Conservation (phyloP, 2,888 invertebrate genomes). For the Pyrgus malvae region DNA sequence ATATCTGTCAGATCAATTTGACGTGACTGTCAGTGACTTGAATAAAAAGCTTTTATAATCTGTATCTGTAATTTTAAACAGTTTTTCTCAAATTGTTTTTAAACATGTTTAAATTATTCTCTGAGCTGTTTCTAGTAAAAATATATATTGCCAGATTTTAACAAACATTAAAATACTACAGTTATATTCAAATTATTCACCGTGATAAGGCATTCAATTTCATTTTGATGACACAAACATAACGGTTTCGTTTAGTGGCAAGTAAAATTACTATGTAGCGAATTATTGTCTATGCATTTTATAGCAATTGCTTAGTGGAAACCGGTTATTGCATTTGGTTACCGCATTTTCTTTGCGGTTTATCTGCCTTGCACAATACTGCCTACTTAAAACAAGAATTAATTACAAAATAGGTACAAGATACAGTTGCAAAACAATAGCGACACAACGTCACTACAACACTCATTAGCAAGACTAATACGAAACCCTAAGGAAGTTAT, state of each 20-base stretch:
- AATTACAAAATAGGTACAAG: slow-evolving; percentile 11
- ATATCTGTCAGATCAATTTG: too few relatives aligned
- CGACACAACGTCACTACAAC: slow-evolving; percentile 16
- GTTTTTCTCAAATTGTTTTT: too few relatives aligned
- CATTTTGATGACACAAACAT: slow-evolving; percentile 1
- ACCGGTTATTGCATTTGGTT: slow-evolving; percentile 29
- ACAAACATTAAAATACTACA: too few relatives aligned
- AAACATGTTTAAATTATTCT: too few relatives aligned
- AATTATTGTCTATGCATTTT: slow-evolving; percentile 1
- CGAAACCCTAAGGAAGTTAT: slow-evolving; percentile 35
- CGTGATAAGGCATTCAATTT: too few relatives aligned
- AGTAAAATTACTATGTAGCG: not conserved
- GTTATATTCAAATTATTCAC: too few relatives aligned
- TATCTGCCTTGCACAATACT: slow-evolving; percentile 13
- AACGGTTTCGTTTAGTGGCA: not conserved
- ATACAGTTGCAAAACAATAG: not conserved
- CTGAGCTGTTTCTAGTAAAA: too few relatives aligned
- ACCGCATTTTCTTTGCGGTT: slow-evolving; percentile 28
- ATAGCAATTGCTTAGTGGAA: slow-evolving; percentile 12
- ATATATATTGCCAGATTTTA: too few relatives aligned
- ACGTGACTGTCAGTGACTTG: too few relatives aligned
- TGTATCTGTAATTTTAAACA: too few relatives aligned
- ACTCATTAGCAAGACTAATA: slow-evolving; percentile 29
- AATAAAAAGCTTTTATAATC: too few relatives aligned
- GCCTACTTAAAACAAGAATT: slow-evolving; percentile 12